Conservation (phyloP, 2,888 invertebrate genomes). For the Mylabris sibirica region DNA sequence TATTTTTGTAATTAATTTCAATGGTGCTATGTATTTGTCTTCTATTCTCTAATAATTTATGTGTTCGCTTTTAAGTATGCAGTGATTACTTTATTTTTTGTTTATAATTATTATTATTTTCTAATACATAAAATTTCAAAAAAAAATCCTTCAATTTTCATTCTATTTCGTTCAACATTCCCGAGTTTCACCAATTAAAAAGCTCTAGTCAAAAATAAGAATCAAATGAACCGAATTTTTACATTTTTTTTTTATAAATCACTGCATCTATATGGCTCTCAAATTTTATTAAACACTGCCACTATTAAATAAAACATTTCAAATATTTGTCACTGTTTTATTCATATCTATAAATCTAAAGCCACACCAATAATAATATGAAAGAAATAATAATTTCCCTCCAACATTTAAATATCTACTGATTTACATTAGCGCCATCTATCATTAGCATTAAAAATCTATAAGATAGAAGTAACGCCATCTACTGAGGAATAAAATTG, state of each 20-base stretch:
- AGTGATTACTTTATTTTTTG: constrained; percentile 41
- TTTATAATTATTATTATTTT: constrained; percentile 15
- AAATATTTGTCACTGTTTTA: neutral
- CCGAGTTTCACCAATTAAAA: constrained; percentile 27
- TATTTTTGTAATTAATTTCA: constrained; percentile 52
- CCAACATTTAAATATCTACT: too few species aligned
- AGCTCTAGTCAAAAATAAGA: constrained; percentile 48
- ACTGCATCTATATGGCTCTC: constrained; percentile 35
- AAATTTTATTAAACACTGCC: constrained; percentile 55
- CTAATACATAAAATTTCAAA: constrained; percentile 23
- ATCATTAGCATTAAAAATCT: too few species aligned
- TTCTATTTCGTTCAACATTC: constrained; percentile 34
- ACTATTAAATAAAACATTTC: constrained; percentile 56
- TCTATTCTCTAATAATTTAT: constrained; percentile 41
- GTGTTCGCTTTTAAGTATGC: constrained; percentile 44
- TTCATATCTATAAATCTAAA: neutral
- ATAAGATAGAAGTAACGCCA: too few species aligned
- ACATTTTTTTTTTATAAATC: constrained; percentile 21
- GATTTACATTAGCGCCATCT: too few species aligned
- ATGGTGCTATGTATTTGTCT: constrained; percentile 50
- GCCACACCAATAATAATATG: too few species aligned
- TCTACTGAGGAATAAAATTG: too few species aligned
- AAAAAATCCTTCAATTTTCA: constrained; percentile 36
- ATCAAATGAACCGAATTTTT: too few species aligned
- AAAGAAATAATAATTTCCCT: too few species aligned